These are phyloP conservation scores for Planococcus citri DNA, from an alignment of 1,140 invertebrate species.

Conservation along the genomic window DNA sequence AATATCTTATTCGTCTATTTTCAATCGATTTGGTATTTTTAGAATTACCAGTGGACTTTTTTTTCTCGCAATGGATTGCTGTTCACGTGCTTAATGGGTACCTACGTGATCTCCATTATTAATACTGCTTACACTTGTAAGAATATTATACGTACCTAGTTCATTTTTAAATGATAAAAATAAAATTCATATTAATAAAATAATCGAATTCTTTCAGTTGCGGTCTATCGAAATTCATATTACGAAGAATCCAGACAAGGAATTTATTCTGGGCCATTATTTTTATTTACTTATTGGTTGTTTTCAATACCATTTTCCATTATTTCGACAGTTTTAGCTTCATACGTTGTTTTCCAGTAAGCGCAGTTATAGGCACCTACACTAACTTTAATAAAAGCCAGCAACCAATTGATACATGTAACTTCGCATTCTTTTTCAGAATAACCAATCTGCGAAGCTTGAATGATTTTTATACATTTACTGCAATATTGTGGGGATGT, in stretches of 20 bases:
- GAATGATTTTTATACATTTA: slow-evolving; percentile 28
- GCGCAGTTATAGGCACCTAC: slow-evolving; percentile 30
- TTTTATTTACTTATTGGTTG: slow-evolving; percentile 64
- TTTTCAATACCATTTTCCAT: slow-evolving; percentile 69
- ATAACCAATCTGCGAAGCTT: slow-evolving; percentile 28
- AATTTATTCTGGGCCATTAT: slow-evolving; percentile 68
- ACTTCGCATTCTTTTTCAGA: slow-evolving; percentile 23
- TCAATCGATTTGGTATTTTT: neutral
- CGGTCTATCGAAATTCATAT: slow-evolving; percentile 70
- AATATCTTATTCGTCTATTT: neutral
- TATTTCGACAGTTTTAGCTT: slow-evolving; percentile 48
- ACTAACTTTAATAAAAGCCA: neutral
- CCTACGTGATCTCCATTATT: slow-evolving; percentile 66
- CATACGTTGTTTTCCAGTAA: slow-evolving; percentile 61
- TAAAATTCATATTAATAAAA: neutral
- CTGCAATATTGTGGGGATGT: slow-evolving; percentile 55
- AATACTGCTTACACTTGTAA: slow-evolving; percentile 66
- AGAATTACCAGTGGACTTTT: slow-evolving; percentile 58
- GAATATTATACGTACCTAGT: slow-evolving; percentile 33
- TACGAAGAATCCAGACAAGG: slow-evolving; percentile 81
- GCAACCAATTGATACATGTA: too few relatives aligned
- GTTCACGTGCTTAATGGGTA: slow-evolving; percentile 61
- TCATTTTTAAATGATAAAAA: neutral
- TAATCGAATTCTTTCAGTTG: slow-evolving; percentile 42
- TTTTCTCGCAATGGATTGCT: slow-evolving; percentile 65